Conservation (phyloP, 2,888 invertebrate species). For the Pyrrhosoma nymphula region DNA sequence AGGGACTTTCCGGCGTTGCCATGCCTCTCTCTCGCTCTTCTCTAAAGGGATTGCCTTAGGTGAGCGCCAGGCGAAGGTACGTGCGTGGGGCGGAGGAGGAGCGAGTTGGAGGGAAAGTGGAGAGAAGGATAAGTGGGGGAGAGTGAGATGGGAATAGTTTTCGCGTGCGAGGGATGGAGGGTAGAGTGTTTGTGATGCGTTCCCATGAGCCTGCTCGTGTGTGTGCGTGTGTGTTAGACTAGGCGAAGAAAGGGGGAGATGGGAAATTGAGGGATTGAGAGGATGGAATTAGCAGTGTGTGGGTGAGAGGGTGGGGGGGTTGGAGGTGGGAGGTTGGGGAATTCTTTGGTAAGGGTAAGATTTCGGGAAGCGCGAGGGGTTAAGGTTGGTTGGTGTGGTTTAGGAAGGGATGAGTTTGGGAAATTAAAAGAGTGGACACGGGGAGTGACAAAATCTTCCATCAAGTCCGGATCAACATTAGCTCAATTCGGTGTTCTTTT, state of each 20-base stretch:
- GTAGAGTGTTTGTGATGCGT: not conserved
- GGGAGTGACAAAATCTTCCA: not conserved
- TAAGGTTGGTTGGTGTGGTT: too few species aligned
- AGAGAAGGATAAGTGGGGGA: not conserved
- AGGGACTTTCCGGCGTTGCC: slow-evolving; percentile 40
- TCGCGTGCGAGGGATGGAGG: not conserved
- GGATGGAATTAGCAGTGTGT: not conserved
- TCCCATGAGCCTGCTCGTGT: too few species aligned
- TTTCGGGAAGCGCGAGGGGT: not conserved
- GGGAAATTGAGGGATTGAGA: slow-evolving; percentile 8
- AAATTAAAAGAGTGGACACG: not conserved
- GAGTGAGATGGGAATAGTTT: not conserved
- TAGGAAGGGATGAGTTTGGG: not conserved
- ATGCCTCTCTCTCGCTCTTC: not conserved
- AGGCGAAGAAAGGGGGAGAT: not conserved
- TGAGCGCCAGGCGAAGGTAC: not conserved
- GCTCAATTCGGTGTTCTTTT: not conserved
- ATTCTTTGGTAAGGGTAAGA: not conserved
- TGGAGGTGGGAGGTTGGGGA: not conserved
- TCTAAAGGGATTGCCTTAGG: slow-evolving; percentile 59
- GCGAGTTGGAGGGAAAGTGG: too few species aligned
- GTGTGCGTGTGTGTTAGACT: not conserved
- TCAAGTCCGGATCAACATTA: not conserved
- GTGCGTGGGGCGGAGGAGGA: not conserved
- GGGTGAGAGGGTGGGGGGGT: not conserved